Evolutionary conservation across 2,113 vertebrate genomes (phyloP).

Genomic region (Bubo blakistoni): DNA sequence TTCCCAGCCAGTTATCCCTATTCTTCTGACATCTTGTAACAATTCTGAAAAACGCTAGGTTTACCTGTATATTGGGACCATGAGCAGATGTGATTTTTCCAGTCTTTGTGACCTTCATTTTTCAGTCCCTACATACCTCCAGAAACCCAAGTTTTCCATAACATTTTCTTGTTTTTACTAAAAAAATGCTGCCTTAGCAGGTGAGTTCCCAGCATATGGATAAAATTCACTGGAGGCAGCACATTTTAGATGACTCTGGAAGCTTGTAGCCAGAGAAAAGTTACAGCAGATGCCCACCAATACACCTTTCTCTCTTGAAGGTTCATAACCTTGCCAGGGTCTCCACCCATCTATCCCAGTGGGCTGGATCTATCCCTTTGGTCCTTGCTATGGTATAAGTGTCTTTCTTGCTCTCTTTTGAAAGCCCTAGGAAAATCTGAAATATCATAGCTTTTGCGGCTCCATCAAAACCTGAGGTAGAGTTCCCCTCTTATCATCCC

Average conservation of each 20-base stretch:
- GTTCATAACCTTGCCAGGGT: neutral
- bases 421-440: neutral
- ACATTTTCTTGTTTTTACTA: neutral
- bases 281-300: neutral
- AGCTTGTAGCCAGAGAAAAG: neutral
- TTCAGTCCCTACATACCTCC: neutral
- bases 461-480: neutral
- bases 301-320: neutral
- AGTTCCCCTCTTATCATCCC: neutral
- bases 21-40: neutral
- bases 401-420: neutral
- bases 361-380: neutral
- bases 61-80: neutral
- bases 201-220: neutral
- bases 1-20: neutral
- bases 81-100: neutral
- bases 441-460: neutral
- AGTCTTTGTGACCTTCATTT: neutral
- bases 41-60: neutral
- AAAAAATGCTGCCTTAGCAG: neutral
- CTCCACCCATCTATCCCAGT: neutral
- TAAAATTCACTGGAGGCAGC: neutral
- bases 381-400: neutral
- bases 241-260: neutral
- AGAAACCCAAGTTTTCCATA: neutral